Percentiles rank a stretch among this genome's conserved stretches.
phyloP scores from a whole-genome alignment of 1,140 invertebrate species.

The Bursaphelenchus mucronatus region DNA sequence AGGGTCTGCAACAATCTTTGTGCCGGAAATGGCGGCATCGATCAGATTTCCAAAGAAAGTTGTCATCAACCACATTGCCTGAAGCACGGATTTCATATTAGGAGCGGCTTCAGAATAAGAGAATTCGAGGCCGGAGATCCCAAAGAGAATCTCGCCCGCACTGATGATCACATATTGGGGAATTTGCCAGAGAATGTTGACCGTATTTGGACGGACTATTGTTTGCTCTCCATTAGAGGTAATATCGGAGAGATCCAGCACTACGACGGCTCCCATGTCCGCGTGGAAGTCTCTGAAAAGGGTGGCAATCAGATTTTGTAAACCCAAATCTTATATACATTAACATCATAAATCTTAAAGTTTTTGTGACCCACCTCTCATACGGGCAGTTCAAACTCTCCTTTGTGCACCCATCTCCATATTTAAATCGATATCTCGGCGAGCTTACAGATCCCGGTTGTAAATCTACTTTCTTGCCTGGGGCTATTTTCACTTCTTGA shows the following conservation, averaged over 20 bases:
- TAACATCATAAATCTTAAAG: constrained; percentile 24
- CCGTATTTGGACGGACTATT: constrained; percentile 43
- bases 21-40: constrained; percentile 50
- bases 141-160: constrained; percentile 62
- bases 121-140: constrained; percentile 57
- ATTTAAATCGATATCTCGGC: constrained; percentile 46
- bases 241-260: constrained; percentile 27
- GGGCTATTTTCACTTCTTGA: constrained; percentile 19
- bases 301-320: constrained; percentile 8
- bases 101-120: constrained; percentile 58
- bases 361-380: constrained; percentile 17
- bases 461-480: constrained; percentile 46
- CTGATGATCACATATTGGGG: constrained; percentile 71
- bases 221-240: neutral
- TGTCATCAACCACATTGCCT: constrained; percentile 58
- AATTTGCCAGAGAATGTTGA: constrained; percentile 57
- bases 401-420: constrained; percentile 36
- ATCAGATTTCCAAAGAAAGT: constrained; percentile 58
- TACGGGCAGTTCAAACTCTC: constrained; percentile 23
- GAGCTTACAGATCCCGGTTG: constrained; percentile 49
- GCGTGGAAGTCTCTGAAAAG: constrained; percentile 52
- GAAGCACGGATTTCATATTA: constrained; percentile 57
- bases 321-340: too few species aligned
- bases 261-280: constrained; percentile 51
- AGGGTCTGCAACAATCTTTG: constrained; percentile 47